phyloP scores from a whole-genome alignment of 2,113 vertebrate species.

The Casuarius casuarius region DNA sequence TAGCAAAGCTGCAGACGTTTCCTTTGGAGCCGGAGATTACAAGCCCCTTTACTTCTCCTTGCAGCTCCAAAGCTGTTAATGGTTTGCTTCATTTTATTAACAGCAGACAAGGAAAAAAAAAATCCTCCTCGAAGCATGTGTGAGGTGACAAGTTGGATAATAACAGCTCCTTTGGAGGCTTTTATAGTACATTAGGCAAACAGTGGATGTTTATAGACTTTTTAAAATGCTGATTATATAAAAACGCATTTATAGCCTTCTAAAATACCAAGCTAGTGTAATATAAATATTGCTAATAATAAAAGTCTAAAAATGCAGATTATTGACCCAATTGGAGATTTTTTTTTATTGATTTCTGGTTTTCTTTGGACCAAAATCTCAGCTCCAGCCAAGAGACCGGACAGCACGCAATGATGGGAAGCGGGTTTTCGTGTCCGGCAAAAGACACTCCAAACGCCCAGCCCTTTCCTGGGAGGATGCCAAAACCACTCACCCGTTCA shows the following conservation, averaged over 20 bases:
- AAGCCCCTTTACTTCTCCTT: constrained; percentile 35
- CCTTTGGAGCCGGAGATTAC: constrained; percentile 29
- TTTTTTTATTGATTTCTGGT: not conserved
- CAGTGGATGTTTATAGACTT: constrained; percentile 66
- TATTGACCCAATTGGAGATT: constrained; percentile 24
- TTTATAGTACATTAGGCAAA: constrained; percentile 53
- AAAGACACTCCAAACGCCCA: not conserved
- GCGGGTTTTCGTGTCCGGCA: not conserved
- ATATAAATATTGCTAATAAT: constrained; percentile 66
- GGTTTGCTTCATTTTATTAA: constrained; percentile 71
- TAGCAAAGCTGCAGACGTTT: constrained; percentile 56
- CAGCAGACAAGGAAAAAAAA: constrained; percentile 40
- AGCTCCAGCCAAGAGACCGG: not conserved
- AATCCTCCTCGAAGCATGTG: constrained; percentile 49
- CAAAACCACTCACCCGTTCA: not conserved
- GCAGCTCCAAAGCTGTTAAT: constrained; percentile 56
- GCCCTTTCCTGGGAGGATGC: not conserved
- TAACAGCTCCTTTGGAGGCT: constrained; percentile 67
- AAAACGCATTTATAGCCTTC: constrained; percentile 52
- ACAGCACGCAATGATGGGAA: not conserved
- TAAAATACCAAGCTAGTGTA: constrained; percentile 43
- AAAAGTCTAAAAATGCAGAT: constrained; percentile 1
- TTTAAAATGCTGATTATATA: constrained; percentile 58
- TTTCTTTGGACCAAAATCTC: not conserved
- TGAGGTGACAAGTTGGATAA: constrained; percentile 72